Base-by-base conservation (phyloP, 2,113 vertebrate species). In the Notechis scutatus region DNA sequence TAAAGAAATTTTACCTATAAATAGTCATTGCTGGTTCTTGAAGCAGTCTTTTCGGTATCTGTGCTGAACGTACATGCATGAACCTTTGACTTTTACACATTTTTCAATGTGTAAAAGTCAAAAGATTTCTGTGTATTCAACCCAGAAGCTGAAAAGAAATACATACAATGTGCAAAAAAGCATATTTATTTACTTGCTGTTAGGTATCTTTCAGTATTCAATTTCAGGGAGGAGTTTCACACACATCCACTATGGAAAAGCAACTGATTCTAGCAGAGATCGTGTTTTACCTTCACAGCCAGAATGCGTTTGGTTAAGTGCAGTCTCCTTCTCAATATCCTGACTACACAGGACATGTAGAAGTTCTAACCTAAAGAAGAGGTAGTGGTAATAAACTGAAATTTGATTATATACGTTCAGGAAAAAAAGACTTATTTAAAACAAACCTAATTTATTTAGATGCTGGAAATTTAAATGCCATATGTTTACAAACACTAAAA, bases 401-500 rank as follows among this genome's bases (percentile, higher is more conserved):
- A 9, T 34, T 81, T 81, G 18, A 9, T 42, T 42, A 21, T 9
- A 42, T 42, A 39, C 39, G 18, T 81, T 81, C 34, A 42, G 21
- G 21, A 81, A 81, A 81, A 87, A 87, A 85, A 52, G 81, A 9
- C 42, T 45, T 93, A 94, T 95, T 94, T 93, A 95, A 96, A 95
- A 95, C 94, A 92, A 95, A 45, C 21, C 90, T 50, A 26, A 61
- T 91, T 4, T 91, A 94, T 87, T 95, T 94, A 90, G 18, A 39
- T 24, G 85, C 90, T 39, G 91, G 52, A 1, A 74, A 81, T 93
- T 52, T 90, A 91, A 39, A 56, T 90, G 45, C 39, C 69, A 61
- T 29, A 81, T 54, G 11, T 95, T 96, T 96, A 52, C 69, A 96
- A 94, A 95, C 90, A 96, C 96, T 95, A 96, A 29, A 96, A 95